A percentile compares a stretch with the other conserved stretches of the same genome.
These are phyloP conservation scores for Crotalus tigris DNA, from an alignment of 2,113 vertebrate species.

Conservation along the genomic window DNA sequence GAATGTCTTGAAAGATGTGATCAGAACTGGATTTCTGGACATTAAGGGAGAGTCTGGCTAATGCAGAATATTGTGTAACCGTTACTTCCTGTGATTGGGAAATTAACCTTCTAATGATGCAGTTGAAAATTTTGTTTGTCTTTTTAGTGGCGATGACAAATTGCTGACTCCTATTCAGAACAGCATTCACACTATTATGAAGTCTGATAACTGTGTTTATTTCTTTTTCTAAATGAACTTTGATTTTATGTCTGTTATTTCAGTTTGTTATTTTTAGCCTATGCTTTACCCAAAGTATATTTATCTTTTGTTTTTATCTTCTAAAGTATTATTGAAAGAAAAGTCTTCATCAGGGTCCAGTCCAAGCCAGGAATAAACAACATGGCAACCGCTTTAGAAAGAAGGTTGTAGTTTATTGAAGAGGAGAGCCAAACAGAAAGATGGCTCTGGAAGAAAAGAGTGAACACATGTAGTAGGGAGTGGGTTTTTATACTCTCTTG, in stretches of 20 bases:
- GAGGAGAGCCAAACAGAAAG: too few relatives aligned
- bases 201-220: not conserved
- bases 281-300: not conserved
- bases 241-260: not conserved
- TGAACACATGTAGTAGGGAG: too few relatives aligned
- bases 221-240: not conserved
- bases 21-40: not conserved
- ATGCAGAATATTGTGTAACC: not conserved
- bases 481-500: too few relatives aligned
- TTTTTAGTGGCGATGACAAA: not conserved
- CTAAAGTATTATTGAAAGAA: not conserved
- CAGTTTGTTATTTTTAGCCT: not conserved
- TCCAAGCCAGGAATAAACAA: too few relatives aligned
- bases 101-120: not conserved
- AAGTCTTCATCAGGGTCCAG: too few relatives aligned
- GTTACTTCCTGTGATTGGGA: not conserved
- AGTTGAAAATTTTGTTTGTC: not conserved
- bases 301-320: not conserved
- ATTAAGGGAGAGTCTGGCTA: not conserved
- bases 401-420: too few relatives aligned
- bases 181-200: not conserved
- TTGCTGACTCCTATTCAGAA: not conserved
- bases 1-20: not conserved
- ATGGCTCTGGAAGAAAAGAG: too few relatives aligned
- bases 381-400: too few relatives aligned